Conservation (phyloP, 2,797 vertebrate genomes). For the Knipowitschia caucasica region DNA sequence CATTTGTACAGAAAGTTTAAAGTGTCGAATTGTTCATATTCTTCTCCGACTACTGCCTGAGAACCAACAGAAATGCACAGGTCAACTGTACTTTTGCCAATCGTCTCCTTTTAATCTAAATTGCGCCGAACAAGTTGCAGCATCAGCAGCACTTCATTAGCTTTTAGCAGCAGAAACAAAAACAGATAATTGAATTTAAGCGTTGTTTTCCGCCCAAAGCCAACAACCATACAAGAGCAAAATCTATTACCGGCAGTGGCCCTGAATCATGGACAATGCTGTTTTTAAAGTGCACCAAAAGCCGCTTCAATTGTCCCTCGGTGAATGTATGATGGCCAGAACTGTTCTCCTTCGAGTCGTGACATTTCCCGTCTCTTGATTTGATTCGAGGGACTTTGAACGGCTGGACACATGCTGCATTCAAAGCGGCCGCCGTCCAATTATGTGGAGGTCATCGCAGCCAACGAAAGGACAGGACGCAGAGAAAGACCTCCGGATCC, state of each 20-base stretch:
- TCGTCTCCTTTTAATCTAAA: too few relatives aligned
- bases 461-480: not conserved
- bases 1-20: too few relatives aligned
- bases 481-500: not conserved
- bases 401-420: not conserved
- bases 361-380: conserved; percentile 6
- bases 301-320: not conserved
- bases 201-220: not conserved
- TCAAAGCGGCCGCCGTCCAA: not conserved
- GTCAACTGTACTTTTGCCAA: too few relatives aligned
- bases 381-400: conserved; percentile 5
- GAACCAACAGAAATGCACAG: too few relatives aligned
- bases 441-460: conserved; percentile 3
- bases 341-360: not conserved
- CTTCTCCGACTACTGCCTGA: too few relatives aligned
- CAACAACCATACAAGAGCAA: not conserved
- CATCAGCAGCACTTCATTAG: too few relatives aligned
- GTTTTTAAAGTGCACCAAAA: not conserved
- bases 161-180: too few relatives aligned
- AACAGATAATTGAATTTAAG: too few relatives aligned
- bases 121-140: too few relatives aligned
- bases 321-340: not conserved
- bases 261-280: not conserved
- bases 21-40: too few relatives aligned
- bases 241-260: not conserved